Evolutionary conservation across 1,140 invertebrate species (phyloP), one percentile per base, ranked within the genome.

Genomic region (Neomicropteryx cornuta): DNA sequence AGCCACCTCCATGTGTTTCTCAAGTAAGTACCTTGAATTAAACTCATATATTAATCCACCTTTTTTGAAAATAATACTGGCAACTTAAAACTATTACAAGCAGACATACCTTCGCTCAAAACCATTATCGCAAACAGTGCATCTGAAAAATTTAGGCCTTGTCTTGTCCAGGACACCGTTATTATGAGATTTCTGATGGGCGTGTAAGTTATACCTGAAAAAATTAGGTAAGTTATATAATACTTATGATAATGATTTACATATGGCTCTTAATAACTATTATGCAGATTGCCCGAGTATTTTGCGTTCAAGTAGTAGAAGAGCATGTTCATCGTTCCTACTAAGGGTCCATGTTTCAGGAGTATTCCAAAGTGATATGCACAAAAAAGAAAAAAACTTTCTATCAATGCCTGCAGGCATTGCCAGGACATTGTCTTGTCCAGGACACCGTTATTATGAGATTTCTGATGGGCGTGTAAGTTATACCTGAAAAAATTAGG

Each of bases 181-280:
- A 23, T 62, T 56, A 36, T 71, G 67, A 29, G 62, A 62, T 46
- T 66, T 62, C 36, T 61, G 50, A 46, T 71, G 69, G 10, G 62
- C 58, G 14, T 62, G 51, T 22, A 72, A 52, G 48, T 71, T 71
- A 38, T 70, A 71, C 33, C 46, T 47, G 33, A 5, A 44, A 37
- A 40, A 11, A n/a, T 16, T 13, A 20, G 4, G 23, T 20, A 19
- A 19, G 13, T 34, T 18, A n/a, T 4, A 22, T 22, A 38, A 17
- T 13, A 32, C 5, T 32, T 6, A 14, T 16, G 10, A n/a, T n/a
- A n/a, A n/a, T n/a, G n/a, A n/a, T n/a, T n/a, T n/a, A n/a, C n/a
- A n/a, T n/a, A n/a, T n/a, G n/a, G n/a, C n/a, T n/a, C n/a, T n/a
- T n/a, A n/a, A n/a, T n/a, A n/a, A n/a, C n/a, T n/a, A n/a, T n/a